Conservation (phyloP, 2,113 vertebrate genomes). For the Hypocryptadius cinnamomeus region DNA sequence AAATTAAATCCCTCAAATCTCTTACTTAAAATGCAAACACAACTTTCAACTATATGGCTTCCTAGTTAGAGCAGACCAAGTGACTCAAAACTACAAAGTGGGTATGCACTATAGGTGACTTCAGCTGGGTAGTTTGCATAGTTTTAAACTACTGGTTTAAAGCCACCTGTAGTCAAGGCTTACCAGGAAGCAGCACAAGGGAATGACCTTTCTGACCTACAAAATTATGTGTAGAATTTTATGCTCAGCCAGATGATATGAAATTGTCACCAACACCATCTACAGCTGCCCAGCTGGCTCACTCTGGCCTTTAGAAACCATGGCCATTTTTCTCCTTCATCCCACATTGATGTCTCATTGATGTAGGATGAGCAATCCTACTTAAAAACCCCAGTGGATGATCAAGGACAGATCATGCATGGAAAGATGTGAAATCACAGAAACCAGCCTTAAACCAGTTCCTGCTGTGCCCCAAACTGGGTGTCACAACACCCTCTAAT, state of each 20-base stretch:
- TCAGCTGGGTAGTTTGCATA: not conserved
- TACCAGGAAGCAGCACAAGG: not conserved
- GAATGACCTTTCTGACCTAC: not conserved
- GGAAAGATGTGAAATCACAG: not conserved
- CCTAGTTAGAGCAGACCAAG: not conserved
- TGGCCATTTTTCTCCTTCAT: not conserved
- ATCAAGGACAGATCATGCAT: not conserved
- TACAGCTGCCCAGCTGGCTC: not conserved
- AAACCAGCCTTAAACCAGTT: not conserved
- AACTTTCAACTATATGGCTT: not conserved
- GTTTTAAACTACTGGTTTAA: not conserved
- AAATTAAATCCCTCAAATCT: not conserved
- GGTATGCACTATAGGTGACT: not conserved
- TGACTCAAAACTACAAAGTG: not conserved
- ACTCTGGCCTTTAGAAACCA: not conserved
- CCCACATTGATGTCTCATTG: not conserved
- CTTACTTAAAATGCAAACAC: not conserved
- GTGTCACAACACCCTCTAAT: not conserved
- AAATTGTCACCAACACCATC: not conserved
- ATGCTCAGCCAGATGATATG: not conserved
- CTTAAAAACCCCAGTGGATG: not conserved
- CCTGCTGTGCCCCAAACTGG: not conserved
- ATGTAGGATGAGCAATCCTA: not conserved
- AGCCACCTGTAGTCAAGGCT: not conserved
- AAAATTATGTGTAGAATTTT: not conserved